Evolutionary conservation across 23 tunicate species (phyloP).

Genomic region (Oikopleura vanhoeffeni): DNA sequence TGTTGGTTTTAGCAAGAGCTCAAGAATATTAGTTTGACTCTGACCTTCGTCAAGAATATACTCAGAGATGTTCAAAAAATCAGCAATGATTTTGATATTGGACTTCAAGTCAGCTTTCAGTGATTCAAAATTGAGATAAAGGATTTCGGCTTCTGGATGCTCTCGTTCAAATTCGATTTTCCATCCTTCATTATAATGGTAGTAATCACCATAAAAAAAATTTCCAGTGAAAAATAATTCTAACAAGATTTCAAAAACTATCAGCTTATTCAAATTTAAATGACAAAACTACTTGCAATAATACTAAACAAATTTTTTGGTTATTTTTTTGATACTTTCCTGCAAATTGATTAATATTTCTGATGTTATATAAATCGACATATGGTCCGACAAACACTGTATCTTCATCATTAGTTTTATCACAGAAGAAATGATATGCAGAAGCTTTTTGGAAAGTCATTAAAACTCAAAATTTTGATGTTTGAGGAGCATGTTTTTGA

Average conservation of each 20-base stretch:
- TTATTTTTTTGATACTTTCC: too few species aligned
- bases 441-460: too few species aligned
- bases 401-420: not conserved
- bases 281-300: too few species aligned
- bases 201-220: not conserved
- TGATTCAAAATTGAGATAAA: not conserved
- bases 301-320: too few species aligned
- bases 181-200: not conserved
- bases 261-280: too few species aligned
- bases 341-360: not conserved
- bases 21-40: not conserved
- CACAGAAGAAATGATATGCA: not conserved
- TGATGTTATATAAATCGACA: not conserved
- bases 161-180: not conserved
- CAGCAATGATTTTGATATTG: not conserved
- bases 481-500: too few species aligned
- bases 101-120: not conserved
- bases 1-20: too few species aligned
- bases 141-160: not conserved
- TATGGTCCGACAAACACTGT: not conserved
- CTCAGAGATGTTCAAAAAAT: not conserved
- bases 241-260: too few species aligned
- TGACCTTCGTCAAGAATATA: not conserved
- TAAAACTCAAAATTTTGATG: too few species aligned
- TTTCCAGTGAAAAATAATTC: constrained; percentile 3